phyloP scores from a whole-genome alignment of 2,797 vertebrate species.

The Acanthornis magna region DNA sequence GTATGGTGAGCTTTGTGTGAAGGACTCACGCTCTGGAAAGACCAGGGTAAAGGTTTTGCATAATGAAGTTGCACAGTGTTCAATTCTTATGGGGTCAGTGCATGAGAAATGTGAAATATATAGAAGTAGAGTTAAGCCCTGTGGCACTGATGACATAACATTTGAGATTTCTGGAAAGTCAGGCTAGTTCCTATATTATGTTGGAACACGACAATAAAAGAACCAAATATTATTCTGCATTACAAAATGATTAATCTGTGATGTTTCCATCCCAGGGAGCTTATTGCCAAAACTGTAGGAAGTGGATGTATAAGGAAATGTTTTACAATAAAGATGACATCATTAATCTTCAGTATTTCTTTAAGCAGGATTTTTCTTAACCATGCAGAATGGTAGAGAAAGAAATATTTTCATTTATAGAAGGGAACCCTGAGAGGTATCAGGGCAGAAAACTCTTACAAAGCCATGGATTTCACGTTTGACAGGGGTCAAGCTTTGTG shows the following conservation, averaged over 20 bases:
- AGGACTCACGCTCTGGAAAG: background rate
- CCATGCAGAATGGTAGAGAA: background rate
- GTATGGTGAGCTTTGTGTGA: background rate
- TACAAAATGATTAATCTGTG: background rate
- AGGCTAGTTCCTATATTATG: background rate
- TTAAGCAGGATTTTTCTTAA: background rate
- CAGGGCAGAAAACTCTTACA: background rate
- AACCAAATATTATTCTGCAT: background rate
- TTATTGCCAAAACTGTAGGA: background rate
- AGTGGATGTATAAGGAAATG: background rate
- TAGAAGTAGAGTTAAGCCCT: background rate
- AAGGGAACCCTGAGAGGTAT: background rate
- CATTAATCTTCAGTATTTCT: background rate
- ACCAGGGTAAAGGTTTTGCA: background rate
- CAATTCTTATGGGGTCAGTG: background rate
- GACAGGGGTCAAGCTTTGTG: constrained; percentile 52
- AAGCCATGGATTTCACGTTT: background rate
- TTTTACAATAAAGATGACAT: background rate
- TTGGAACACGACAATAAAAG: background rate
- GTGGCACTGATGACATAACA: background rate
- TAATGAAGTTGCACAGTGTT: background rate
- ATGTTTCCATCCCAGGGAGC: background rate
- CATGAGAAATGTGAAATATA: background rate
- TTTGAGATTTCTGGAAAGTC: background rate
- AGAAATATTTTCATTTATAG: background rate